Evolutionary conservation across 2,888 invertebrate species (phyloP), one percentile per base, ranked within the genome.

Genomic region (Dastarcus helophoroides): DNA sequence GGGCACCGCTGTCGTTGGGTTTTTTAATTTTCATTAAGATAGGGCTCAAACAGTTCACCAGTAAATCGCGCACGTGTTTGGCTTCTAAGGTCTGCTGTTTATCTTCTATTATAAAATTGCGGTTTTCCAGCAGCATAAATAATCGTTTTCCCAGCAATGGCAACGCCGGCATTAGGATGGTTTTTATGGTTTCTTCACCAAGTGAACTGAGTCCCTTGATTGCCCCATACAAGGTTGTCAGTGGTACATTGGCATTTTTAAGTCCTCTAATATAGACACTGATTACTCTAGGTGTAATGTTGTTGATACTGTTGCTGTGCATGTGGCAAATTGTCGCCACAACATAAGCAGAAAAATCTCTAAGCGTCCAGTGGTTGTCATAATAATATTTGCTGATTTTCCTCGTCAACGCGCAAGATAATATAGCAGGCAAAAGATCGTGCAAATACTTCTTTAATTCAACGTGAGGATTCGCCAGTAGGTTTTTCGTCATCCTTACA

Each of bases 291-390:
- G 40, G 35, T 25, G 39, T 48, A n/a, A 54, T 46, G 26, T 50
- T 48, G 26, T 52, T 54, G 9, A 42, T 27, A 27, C 39, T 34
- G 22, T 44, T 48, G 7, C 40, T 43, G 29, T 49, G 46, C 19
- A 32, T 41, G 16, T 47, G 38, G 29, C 50, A 50, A 25, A 52
- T 45, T 4, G 43, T 35, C 4, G 43, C 44, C 2, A 47, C 42
- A 11, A 52, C 40, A 36, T 46, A 47, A 8, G 48, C 44, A 14
- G 53, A 47, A 41, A 53, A 53, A 36, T 53, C 51, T 29, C 54
- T 33, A 17, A 54, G 40, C 7, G 49, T 50, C 54, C 54, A 54
- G 22, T 54, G 54, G 27, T 54, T 54, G 30, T 54, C 53, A 14
- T 48, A 41, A 23, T 45, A 44, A 37, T 51, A 49, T 39, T 49